phyloP scores from a whole-genome alignment of 2,113 vertebrate genomes.

The Clarias batrachus region DNA sequence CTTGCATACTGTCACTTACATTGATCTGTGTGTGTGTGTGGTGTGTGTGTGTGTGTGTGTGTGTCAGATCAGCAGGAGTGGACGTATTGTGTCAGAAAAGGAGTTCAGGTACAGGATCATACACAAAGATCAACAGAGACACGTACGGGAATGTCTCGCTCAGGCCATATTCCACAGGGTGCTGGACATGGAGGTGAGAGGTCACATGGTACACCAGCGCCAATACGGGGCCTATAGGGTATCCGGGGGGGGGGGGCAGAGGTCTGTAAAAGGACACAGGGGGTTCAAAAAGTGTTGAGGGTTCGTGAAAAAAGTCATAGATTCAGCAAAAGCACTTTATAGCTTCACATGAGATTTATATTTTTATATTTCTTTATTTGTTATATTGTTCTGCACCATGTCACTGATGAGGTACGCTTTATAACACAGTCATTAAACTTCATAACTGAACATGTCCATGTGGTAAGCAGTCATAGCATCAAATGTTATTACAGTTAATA shows the following conservation, averaged over 20 bases:
- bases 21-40: background rate
- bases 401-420: too few relatives aligned
- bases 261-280: background rate
- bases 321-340: too few relatives aligned
- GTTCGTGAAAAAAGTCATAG: too few relatives aligned
- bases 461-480: too few relatives aligned
- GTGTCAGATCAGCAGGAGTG: constrained; percentile 86
- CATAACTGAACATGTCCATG: too few relatives aligned
- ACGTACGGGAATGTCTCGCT: constrained; percentile 80
- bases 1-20: background rate
- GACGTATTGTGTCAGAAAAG: constrained; percentile 87
- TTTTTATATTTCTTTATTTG: too few relatives aligned
- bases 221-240: background rate
- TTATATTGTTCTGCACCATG: too few relatives aligned
- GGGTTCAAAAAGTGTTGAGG: background rate
- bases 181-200: constrained; percentile 84
- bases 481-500: too few relatives aligned
- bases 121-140: constrained; percentile 80
- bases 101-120: constrained; percentile 82
- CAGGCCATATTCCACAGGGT: constrained; percentile 85
- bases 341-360: too few relatives aligned
- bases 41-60: constrained; percentile 31
- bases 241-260: background rate
- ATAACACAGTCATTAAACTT: too few relatives aligned
- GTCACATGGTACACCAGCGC: background rate